A percentile compares a stretch with the other conserved stretches of the same genome.
Evolutionary conservation across 2,113 vertebrate genomes (phyloP).

Genomic region (Hipposideros armiger): DNA sequence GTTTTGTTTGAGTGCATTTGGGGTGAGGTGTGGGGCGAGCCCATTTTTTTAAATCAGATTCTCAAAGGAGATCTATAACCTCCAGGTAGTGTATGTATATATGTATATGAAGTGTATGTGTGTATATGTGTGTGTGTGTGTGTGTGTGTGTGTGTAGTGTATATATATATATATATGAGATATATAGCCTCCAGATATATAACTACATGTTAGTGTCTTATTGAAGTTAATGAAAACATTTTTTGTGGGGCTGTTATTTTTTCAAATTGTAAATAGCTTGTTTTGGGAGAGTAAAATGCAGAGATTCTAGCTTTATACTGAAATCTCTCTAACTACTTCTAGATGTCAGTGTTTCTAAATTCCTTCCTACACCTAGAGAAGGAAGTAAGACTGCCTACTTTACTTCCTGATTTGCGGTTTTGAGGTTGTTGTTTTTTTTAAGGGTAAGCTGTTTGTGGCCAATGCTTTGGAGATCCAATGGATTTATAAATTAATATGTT

Average conservation of each 20-base stretch:
- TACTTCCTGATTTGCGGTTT: conserved; percentile 80
- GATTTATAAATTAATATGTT: conserved; percentile 40
- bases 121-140: background rate
- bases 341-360: conserved; percentile 61
- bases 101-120: background rate
- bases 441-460: conserved; percentile 19
- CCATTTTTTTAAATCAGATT: background rate
- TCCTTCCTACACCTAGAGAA: conserved; percentile 56
- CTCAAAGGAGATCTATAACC: background rate
- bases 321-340: conserved; percentile 61
- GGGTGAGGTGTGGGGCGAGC: background rate
- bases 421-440: conserved; percentile 68
- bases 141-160: background rate
- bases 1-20: background rate
- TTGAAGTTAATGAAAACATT: conserved; percentile 11
- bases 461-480: background rate
- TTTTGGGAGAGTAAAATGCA: conserved; percentile 53
- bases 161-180: background rate
- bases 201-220: background rate
- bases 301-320: conserved; percentile 63
- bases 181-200: background rate
- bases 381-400: conserved; percentile 64
- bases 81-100: background rate
- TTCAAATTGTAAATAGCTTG: conserved; percentile 19
- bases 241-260: conserved; percentile 5